These are phyloP conservation scores for Ctenochaetus hawaiiensis DNA, from an alignment of 2,797 vertebrate genomes.

Conservation along the genomic window DNA sequence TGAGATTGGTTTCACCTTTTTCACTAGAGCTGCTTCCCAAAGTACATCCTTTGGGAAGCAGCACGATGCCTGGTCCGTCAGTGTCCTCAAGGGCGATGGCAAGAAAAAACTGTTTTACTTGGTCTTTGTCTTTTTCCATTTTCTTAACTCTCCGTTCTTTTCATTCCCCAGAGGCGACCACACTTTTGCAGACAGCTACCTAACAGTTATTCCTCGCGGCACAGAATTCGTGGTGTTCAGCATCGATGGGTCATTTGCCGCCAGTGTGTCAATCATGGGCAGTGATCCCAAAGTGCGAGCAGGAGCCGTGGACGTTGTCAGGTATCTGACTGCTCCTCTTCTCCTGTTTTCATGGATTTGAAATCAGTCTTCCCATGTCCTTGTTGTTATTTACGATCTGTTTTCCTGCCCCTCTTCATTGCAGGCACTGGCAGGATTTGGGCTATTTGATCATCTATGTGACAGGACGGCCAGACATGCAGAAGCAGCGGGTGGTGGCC, in stretches of 20 bases:
- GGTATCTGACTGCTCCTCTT: constrained; percentile 80
- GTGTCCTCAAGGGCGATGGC: too few relatives aligned
- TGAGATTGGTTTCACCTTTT: constrained; percentile 62
- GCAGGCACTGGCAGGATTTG: constrained; percentile 98
- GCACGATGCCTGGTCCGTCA: too few relatives aligned
- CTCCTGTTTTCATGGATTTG: constrained; percentile 1
- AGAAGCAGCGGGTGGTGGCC: constrained; percentile 98
- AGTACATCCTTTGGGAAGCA: too few relatives aligned
- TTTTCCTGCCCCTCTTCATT: background rate
- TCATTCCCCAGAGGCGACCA: constrained; percentile 91
- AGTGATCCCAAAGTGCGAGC: constrained; percentile 98
- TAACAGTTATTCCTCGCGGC: constrained; percentile 93
- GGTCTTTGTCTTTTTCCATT: background rate
- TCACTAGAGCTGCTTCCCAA: too few relatives aligned
- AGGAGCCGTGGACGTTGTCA: constrained; percentile 97
- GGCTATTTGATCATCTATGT: constrained; percentile 99
- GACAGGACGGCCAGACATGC: constrained; percentile 98
- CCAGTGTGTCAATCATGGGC: constrained; percentile 99
- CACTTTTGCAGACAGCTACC: constrained; percentile 96
- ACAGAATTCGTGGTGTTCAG: constrained; percentile 99
- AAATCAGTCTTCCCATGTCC: background rate
- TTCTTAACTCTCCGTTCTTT: background rate
- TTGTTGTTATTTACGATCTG: background rate
- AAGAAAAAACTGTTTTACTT: background rate
- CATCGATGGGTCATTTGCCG: constrained; percentile 98